Percentiles rank a stretch among this genome's conserved stretches.
phyloP scores from a whole-genome alignment of 2,888 invertebrate genomes.

The Drosophila paranaensis region DNA sequence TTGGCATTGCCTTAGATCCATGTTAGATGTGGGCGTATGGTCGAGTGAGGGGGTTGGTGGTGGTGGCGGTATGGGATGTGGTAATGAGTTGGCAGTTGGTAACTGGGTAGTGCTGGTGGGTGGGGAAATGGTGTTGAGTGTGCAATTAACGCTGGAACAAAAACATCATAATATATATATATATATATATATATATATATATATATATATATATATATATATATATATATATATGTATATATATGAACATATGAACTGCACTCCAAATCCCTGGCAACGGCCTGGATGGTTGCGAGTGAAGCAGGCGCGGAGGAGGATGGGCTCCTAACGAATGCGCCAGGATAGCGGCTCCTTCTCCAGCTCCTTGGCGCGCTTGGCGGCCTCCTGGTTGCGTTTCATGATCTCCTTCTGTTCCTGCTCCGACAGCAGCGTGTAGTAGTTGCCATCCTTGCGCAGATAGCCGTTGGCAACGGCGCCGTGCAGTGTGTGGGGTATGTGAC shows the following conservation, averaged over 20 bases:
- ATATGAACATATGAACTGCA: slow-evolving; percentile 19
- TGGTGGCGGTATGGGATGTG: neutral
- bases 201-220: too few relatives aligned
- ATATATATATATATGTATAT: neutral
- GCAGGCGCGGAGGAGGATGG: neutral
- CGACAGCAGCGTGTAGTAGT: slow-evolving; percentile 53
- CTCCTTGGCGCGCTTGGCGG: slow-evolving; percentile 65
- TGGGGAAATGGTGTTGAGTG: neutral
- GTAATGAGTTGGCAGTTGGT: neutral
- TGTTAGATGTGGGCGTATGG: too few relatives aligned
- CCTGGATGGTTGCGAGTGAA: slow-evolving; percentile 1
- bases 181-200: too few relatives aligned
- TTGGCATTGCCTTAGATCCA: slow-evolving; percentile 13
- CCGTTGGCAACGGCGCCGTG: slow-evolving; percentile 60
- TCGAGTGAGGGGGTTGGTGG: too few relatives aligned
- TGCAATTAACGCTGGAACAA: slow-evolving; percentile 23
- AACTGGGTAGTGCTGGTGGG: too few relatives aligned
- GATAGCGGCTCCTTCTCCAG: slow-evolving; percentile 65
- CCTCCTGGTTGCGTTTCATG: slow-evolving; percentile 55
- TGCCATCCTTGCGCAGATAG: slow-evolving; percentile 60
- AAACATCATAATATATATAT: slow-evolving; percentile 13
- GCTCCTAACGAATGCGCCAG: slow-evolving; percentile 63
- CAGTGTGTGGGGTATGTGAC: slow-evolving; percentile 57
- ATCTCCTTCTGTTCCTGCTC: slow-evolving; percentile 59
- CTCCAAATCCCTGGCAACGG: slow-evolving; percentile 13